These are phyloP conservation scores for Leistus spinibarbis DNA, from an alignment of 2,888 invertebrate species.

Conservation along the genomic window DNA sequence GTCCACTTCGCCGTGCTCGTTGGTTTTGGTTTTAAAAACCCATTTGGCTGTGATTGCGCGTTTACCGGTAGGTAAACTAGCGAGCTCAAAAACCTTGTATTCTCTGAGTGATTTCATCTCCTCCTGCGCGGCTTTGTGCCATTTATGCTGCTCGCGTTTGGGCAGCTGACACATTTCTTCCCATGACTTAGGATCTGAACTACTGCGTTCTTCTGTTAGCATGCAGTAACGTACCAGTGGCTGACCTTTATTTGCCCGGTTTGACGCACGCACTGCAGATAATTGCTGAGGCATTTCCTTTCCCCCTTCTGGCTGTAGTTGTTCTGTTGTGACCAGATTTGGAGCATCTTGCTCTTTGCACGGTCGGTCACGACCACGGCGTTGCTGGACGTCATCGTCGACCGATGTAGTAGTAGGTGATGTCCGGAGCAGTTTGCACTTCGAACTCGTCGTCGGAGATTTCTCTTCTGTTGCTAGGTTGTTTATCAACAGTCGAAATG, in stretches of 20 bases:
- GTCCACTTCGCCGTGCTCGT: conserved; percentile 39
- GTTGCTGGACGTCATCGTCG: not conserved
- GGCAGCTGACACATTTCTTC: not conserved
- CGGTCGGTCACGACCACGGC: not conserved
- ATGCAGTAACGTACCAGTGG: not conserved
- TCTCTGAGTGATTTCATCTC: not conserved
- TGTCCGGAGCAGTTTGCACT: not conserved
- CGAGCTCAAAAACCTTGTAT: not conserved
- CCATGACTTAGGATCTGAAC: not conserved
- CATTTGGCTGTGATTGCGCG: conserved; percentile 42
- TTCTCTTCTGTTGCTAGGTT: not conserved
- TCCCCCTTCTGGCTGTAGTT: not conserved
- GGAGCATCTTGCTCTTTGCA: not conserved
- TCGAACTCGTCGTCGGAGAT: not conserved
- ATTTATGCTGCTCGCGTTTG: not conserved
- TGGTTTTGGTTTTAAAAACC: conserved; percentile 43
- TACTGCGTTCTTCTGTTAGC: not conserved
- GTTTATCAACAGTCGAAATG: conserved; percentile 10
- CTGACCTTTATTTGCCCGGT: not conserved
- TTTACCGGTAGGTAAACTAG: not conserved
- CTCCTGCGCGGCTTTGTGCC: not conserved
- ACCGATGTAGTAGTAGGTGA: not conserved
- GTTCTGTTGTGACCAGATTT: not conserved
- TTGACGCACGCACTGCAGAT: not conserved
- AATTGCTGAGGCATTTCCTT: not conserved